phyloP scores from a whole-genome alignment of 2,797 vertebrate genomes.

The Ambastaia sidthimunki region DNA sequence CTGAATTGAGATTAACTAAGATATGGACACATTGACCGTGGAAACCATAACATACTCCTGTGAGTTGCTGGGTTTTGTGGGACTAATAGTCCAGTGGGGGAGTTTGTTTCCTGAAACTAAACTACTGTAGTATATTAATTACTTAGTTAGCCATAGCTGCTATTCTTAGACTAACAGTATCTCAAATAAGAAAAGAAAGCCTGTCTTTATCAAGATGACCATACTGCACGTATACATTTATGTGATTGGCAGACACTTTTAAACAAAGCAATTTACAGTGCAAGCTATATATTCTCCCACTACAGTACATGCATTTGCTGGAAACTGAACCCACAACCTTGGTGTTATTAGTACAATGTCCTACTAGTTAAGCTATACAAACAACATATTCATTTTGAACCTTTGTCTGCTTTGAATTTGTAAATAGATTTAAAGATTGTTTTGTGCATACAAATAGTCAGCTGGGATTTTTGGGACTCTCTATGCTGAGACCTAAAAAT shows the following conservation, averaged over 20 bases:
- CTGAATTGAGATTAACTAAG: slow-evolving; percentile 58
- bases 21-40: slow-evolving; percentile 63
- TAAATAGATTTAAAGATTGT: not conserved
- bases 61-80: slow-evolving; percentile 66
- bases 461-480: not conserved
- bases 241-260: no score
- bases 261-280: no score
- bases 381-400: not conserved
- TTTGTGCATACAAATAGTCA: not conserved
- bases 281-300: no score
- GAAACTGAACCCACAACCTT: no score
- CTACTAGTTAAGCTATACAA: not conserved
- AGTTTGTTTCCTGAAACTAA: slow-evolving; percentile 68
- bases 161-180: not conserved
- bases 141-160: not conserved
- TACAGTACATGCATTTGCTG: no score
- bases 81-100: slow-evolving; percentile 63
- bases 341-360: no score
- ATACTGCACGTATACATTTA: no score
- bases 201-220: not conserved
- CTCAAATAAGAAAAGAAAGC: not conserved
- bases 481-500: not conserved
- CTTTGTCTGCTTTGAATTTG: no score
- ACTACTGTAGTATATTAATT: not conserved
- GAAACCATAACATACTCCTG: slow-evolving; percentile 70